A percentile compares a stretch with the other conserved stretches of the same genome.
Evolutionary conservation across 2,888 invertebrate species (phyloP).

Genomic region (Leucoma salicis): DNA sequence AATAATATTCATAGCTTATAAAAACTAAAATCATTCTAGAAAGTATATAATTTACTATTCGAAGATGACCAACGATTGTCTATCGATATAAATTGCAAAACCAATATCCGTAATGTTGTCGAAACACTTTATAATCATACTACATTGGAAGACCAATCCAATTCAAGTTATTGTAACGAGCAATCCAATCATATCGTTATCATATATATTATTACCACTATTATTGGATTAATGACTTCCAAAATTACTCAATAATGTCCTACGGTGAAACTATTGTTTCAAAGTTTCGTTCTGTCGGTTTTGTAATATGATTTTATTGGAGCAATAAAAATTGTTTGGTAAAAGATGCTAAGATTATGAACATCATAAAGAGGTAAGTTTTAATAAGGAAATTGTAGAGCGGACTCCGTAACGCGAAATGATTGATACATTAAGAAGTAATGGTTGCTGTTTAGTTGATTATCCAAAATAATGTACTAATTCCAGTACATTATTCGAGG

Average conservation of each 20-base stretch:
- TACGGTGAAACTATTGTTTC: slow-evolving; percentile 47
- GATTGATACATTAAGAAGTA: neutral
- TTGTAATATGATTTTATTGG: slow-evolving; percentile 43
- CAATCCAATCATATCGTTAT: slow-evolving; percentile 30
- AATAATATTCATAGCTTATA: neutral
- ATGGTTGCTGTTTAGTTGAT: neutral
- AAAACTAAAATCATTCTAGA: slow-evolving; percentile 4
- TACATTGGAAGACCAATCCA: slow-evolving; percentile 36
- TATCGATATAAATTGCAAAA: slow-evolving; percentile 26
- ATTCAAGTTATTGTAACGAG: slow-evolving; percentile 29
- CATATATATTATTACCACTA: slow-evolving; percentile 33
- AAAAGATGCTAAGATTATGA: slow-evolving; percentile 10
- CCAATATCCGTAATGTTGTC: slow-evolving; percentile 16
- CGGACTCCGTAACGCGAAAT: neutral
- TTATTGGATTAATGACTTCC: slow-evolving; percentile 66
- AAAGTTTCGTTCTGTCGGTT: slow-evolving; percentile 45
- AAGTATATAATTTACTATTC: slow-evolving; percentile 9
- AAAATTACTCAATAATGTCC: slow-evolving; percentile 63
- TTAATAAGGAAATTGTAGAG: slow-evolving; percentile 1
- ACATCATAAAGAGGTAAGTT: slow-evolving; percentile 1
- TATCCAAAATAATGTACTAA: slow-evolving; percentile 13
- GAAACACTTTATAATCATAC: slow-evolving; percentile 31
- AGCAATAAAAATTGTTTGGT: slow-evolving; percentile 31
- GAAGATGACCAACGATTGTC: slow-evolving; percentile 4
- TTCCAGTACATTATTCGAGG: neutral